phyloP scores from a whole-genome alignment of 2,113 vertebrate species.

The Hypomesus transpacificus region DNA sequence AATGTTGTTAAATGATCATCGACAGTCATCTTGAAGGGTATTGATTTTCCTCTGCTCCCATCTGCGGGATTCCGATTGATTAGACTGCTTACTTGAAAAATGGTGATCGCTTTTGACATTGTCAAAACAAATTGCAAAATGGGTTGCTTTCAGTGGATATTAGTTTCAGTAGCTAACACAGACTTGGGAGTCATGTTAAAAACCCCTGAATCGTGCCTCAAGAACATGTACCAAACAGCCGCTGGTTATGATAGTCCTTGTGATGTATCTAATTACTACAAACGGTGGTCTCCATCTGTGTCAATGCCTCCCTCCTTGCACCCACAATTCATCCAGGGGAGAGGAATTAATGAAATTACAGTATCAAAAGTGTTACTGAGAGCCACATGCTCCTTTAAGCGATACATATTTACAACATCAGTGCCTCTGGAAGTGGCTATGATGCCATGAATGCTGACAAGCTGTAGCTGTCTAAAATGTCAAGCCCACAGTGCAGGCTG shows the following conservation, averaged over 20 bases:
- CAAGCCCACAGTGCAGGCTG: neutral
- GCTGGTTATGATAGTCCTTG: no score
- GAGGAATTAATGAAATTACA: neutral
- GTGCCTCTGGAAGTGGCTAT: slow-evolving; percentile 26
- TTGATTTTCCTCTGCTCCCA: slow-evolving; percentile 86
- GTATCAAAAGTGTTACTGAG: neutral
- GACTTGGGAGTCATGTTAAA: neutral
- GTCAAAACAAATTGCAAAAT: slow-evolving; percentile 74
- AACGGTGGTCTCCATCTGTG: neutral
- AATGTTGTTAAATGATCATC: slow-evolving; percentile 85
- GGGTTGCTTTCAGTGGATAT: slow-evolving; percentile 71
- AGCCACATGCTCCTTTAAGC: slow-evolving; percentile 3
- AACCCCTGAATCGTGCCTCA: no score
- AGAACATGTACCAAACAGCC: no score
- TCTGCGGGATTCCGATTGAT: slow-evolving; percentile 86
- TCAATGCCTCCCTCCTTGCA: neutral
- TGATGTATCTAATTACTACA: neutral
- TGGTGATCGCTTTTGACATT: slow-evolving; percentile 82
- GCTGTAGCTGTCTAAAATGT: slow-evolving; percentile 30
- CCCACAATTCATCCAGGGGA: neutral
- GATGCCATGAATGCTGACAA: slow-evolving; percentile 55
- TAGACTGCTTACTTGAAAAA: slow-evolving; percentile 81
- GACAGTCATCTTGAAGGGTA: slow-evolving; percentile 86
- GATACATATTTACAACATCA: slow-evolving; percentile 21
- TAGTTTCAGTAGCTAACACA: neutral